These are phyloP conservation scores for Chelonia mydas DNA, from an alignment of 2,797 vertebrate genomes.

Conservation along the genomic window DNA sequence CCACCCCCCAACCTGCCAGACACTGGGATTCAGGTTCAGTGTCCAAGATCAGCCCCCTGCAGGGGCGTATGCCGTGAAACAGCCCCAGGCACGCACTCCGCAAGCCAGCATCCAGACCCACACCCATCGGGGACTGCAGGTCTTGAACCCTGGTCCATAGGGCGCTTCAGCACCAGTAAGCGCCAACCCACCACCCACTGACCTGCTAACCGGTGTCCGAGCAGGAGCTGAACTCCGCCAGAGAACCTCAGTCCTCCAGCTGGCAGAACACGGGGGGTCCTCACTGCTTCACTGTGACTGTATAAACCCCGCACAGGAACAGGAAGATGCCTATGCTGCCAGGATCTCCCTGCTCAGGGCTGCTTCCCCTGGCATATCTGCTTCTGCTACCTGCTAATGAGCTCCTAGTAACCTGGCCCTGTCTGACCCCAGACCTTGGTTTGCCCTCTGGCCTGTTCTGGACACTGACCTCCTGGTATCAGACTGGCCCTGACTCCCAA, in stretches of 20 bases:
- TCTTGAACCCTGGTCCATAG: not conserved
- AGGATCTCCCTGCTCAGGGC: not conserved
- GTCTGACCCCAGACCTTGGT: not conserved
- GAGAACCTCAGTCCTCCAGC: too few species aligned
- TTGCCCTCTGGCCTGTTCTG: not conserved
- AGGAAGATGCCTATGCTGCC: not conserved
- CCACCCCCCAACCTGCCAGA: too few species aligned
- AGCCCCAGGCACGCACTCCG: not conserved
- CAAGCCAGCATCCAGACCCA: not conserved
- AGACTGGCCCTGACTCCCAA: not conserved
- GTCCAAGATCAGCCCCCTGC: too few species aligned
- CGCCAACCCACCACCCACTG: too few species aligned
- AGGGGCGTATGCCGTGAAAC: too few species aligned
- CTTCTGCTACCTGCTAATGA: not conserved
- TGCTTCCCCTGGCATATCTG: fast-evolving
- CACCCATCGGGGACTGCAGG: not conserved
- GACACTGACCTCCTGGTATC: not conserved
- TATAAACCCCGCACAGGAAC: not conserved
- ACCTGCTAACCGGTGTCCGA: too few species aligned
- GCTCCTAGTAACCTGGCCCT: not conserved
- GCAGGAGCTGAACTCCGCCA: not conserved
- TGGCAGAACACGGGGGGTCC: too few species aligned
- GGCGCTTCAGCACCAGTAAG: not conserved
- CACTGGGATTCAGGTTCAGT: too few species aligned
- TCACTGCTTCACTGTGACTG: too few species aligned